phyloP scores from a whole-genome alignment of 2,797 vertebrate genomes.

The Gadopsis marmoratus region DNA sequence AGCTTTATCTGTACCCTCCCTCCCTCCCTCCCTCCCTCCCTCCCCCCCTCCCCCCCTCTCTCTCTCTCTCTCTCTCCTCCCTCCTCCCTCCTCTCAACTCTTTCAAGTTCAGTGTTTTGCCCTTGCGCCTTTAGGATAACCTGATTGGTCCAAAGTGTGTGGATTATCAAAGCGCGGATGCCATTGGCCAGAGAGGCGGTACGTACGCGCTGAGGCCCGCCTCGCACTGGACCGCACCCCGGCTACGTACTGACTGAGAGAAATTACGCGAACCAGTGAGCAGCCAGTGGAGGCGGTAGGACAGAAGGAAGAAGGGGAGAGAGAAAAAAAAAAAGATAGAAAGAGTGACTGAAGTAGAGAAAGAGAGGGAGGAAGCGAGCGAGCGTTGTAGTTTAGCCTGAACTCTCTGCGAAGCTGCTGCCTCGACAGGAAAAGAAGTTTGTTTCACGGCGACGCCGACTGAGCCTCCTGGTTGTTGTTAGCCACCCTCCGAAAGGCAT shows the following conservation, averaged over 20 bases:
- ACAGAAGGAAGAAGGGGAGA: conserved; percentile 50
- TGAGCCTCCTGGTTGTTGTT: conserved; percentile 73
- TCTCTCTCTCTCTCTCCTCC: conserved; percentile 44
- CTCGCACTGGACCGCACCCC: conserved; percentile 83
- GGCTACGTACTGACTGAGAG: conserved; percentile 61
- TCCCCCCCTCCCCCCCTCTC: conserved; percentile 46
- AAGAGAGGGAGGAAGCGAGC: conserved; percentile 69
- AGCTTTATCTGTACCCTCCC: conserved; percentile 68
- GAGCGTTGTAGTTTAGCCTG: conserved; percentile 74
- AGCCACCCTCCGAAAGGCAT: conserved; percentile 64
- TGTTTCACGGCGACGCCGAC: conserved; percentile 76
- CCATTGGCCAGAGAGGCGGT: conserved; percentile 62
- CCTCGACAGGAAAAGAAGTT: conserved; percentile 76
- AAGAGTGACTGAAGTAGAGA: conserved; percentile 60
- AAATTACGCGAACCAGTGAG: conserved; percentile 75
- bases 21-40: conserved; percentile 44
- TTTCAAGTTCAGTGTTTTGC: conserved; percentile 73
- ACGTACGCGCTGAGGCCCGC: conserved; percentile 39
- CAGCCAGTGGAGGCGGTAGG: conserved; percentile 77
- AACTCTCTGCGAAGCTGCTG: conserved; percentile 75
- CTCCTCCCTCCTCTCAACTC: conserved; percentile 59
- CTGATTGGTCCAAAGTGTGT: conserved; percentile 70
- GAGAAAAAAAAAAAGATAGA: conserved; percentile 52
- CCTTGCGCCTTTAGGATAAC: conserved; percentile 8
- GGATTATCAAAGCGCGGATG: not conserved